These are phyloP conservation scores for pig (Sus scrofa) DNA, from an alignment of 2,113 vertebrate species.

Conservation along the genomic window DNA sequence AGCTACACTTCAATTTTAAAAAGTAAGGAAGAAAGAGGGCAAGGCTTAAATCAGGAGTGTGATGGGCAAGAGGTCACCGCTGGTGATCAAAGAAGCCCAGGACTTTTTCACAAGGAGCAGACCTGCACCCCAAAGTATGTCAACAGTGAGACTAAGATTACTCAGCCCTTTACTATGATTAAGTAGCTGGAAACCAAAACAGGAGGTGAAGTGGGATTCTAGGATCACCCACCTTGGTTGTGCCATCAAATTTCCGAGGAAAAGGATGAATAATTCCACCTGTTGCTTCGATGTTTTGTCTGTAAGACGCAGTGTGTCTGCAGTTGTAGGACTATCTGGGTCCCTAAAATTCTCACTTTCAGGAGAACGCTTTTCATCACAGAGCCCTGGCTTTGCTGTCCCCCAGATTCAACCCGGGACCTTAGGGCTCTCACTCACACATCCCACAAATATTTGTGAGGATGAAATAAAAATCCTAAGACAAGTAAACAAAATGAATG, in stretches of 20 bases:
- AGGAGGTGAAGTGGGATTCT: not conserved
- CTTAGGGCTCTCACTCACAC: not conserved
- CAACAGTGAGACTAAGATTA: not conserved
- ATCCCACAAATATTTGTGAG: not conserved
- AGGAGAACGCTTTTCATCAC: not conserved
- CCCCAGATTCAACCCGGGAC: not conserved
- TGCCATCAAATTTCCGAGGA: constrained; percentile 8
- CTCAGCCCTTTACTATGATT: not conserved
- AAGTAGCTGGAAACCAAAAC: not conserved
- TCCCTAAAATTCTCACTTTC: not conserved
- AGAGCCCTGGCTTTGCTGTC: not conserved
- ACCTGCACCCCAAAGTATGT: too few relatives aligned
- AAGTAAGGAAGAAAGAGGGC: not conserved
- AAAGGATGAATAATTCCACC: constrained; percentile 26
- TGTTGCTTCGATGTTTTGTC: not conserved
- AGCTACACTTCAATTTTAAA: not conserved
- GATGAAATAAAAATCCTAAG: not conserved
- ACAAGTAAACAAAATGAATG: not conserved
- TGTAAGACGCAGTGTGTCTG: not conserved
- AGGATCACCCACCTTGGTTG: not conserved
- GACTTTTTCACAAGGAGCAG: not conserved
- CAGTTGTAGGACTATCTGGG: not conserved
- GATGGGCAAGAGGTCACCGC: not conserved
- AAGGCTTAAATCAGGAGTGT: not conserved
- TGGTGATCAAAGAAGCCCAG: not conserved